Evolutionary conservation across 2,797 vertebrate species (phyloP).

Genomic region (Leuciscus waleckii): DNA sequence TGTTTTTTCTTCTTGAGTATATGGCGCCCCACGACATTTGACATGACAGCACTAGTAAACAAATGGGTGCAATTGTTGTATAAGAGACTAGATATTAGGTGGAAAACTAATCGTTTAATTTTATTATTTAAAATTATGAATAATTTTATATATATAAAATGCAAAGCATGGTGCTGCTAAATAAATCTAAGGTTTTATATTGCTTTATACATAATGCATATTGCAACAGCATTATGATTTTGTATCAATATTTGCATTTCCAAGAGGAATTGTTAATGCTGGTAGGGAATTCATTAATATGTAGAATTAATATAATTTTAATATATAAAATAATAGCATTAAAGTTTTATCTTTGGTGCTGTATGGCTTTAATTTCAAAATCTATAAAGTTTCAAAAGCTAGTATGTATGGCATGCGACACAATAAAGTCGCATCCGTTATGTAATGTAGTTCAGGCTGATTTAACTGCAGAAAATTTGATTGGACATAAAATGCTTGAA

Average conservation of each 20-base stretch:
- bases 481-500: background rate
- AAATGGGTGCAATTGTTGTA: background rate
- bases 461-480: background rate
- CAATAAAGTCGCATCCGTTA: background rate
- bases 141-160: too few relatives aligned
- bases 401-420: background rate
- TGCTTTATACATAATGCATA: too few relatives aligned
- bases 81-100: too few relatives aligned
- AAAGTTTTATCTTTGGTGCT: background rate
- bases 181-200: background rate
- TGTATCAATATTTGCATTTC: too few relatives aligned
- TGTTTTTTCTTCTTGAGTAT: background rate
- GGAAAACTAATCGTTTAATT: too few relatives aligned
- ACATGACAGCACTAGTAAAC: conserved; percentile 4
- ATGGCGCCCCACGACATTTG: background rate
- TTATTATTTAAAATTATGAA: too few relatives aligned
- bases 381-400: background rate
- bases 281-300: background rate
- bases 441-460: background rate
- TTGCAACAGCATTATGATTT: too few relatives aligned
- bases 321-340: background rate
- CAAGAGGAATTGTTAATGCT: background rate
- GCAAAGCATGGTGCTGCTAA: background rate
- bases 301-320: background rate
- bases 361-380: background rate